Evolutionary conservation across 2,888 invertebrate genomes (phyloP).

Genomic region (Calameuta idolon): DNA sequence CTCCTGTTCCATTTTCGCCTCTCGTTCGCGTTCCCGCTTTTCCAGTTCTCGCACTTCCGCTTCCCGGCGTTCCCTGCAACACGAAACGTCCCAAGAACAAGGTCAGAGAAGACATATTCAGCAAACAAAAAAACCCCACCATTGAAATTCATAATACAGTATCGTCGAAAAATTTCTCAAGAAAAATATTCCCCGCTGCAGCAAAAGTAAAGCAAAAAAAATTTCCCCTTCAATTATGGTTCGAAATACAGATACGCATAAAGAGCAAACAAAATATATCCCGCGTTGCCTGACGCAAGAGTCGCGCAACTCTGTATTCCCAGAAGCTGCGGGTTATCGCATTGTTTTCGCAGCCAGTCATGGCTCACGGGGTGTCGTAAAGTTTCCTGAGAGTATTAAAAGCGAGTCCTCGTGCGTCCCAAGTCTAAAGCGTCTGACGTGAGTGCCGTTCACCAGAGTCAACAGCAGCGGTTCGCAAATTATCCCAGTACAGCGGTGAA

Average conservation of each 20-base stretch:
- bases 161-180: background rate
- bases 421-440: background rate
- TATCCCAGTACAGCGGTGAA: background rate
- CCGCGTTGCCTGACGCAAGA: background rate
- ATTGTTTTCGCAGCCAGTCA: background rate
- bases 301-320: background rate
- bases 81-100: slow-evolving; percentile 12
- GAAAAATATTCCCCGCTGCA: background rate
- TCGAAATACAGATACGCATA: background rate
- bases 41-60: slow-evolving; percentile 76
- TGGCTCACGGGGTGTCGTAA: background rate
- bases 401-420: background rate
- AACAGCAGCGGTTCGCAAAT: background rate
- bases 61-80: slow-evolving; percentile 74
- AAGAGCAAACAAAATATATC: background rate
- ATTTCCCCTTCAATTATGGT: background rate
- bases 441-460: background rate
- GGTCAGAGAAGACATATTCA: background rate
- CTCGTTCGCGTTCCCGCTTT: slow-evolving; percentile 71
- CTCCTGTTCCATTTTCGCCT: slow-evolving; percentile 69
- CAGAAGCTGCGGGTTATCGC: background rate
- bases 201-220: background rate
- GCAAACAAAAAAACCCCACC: background rate
- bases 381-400: background rate
- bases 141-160: background rate